Conservation (phyloP, 2,888 invertebrate genomes). For the Campopleginae sp. region DNA sequence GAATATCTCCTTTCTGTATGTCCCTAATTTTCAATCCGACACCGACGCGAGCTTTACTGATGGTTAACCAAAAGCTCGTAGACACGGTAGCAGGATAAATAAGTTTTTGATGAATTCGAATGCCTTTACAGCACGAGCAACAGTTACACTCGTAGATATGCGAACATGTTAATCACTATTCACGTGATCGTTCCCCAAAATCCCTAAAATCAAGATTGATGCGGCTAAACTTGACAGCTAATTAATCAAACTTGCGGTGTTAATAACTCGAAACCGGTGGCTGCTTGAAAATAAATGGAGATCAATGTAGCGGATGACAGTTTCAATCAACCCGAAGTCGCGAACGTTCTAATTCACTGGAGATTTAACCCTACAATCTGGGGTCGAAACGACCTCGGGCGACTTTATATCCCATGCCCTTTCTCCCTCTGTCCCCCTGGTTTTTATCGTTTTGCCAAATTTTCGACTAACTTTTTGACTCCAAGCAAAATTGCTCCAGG, state of each 20-base stretch:
- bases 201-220: slow-evolving; percentile 45
- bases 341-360: neutral
- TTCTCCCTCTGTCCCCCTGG: no score
- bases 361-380: no score
- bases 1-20: slow-evolving; percentile 40
- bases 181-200: neutral
- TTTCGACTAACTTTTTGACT: no score
- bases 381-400: no score
- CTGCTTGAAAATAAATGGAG: neutral
- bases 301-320: neutral
- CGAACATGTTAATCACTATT: neutral
- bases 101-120: slow-evolving; percentile 32
- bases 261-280: neutral
- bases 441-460: no score
- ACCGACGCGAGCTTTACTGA: slow-evolving; percentile 13
- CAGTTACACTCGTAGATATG: neutral
- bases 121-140: neutral
- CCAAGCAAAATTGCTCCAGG: no score
- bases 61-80: slow-evolving; percentile 17
- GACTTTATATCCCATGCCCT: no score
- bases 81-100: neutral
- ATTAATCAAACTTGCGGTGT: slow-evolving; percentile 5
- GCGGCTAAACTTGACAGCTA: neutral
- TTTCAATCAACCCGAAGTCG: neutral
- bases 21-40: slow-evolving; percentile 44